Base-by-base conservation (phyloP, 1,140 invertebrate genomes). In the Aphidius gifuensis region DNA sequence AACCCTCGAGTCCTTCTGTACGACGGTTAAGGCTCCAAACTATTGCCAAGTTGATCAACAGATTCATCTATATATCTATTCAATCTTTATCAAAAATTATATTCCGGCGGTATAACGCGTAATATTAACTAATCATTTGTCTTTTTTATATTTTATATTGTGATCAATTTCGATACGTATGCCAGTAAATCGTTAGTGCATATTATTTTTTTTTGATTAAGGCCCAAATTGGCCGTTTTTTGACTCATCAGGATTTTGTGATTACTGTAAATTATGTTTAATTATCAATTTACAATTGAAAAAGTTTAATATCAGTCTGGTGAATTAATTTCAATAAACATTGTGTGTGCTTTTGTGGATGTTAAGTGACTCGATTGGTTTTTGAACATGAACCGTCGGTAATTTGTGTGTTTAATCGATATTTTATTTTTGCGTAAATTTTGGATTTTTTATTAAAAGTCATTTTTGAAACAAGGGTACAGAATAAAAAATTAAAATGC, bases 1-100 rank as follows among this genome's bases (percentile, higher is more conserved):
- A 78, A 80, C 77, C 79, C 78, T 78, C 78, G 72, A 80, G 79
- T 80, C 74, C 74, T 80, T 77, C 74, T 78, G 71, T 74, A 74
- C 78, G 78, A 80, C 77, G 78, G 76, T 77, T 78, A 66, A 72
- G 71, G 65, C 65, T 69, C 68, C 70, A 66, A 72, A 68, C 64
- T 69, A 69, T 67, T 32, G 23, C 23, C 23, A 32, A 32, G 23
- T 32, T 32, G 23, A 1, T 69, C 72, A 74, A 74, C 74, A 46
- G 23, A 58, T 40, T 55, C 70, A 63, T 71, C 71, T 66, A 64
- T 72, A 71, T 74, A 73, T 73, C 72, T 32, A 32, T 32, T 32
- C 23, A 32, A 32, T 32, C 23, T 32, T 32, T 32, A 32, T 70
- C 68, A 71, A 77, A 77, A 75, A 74, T 77, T 78, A 78, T 73